These are phyloP conservation scores for Leguminivora glycinivorella DNA, from an alignment of 1,140 invertebrate genomes.

Conservation along the genomic window DNA sequence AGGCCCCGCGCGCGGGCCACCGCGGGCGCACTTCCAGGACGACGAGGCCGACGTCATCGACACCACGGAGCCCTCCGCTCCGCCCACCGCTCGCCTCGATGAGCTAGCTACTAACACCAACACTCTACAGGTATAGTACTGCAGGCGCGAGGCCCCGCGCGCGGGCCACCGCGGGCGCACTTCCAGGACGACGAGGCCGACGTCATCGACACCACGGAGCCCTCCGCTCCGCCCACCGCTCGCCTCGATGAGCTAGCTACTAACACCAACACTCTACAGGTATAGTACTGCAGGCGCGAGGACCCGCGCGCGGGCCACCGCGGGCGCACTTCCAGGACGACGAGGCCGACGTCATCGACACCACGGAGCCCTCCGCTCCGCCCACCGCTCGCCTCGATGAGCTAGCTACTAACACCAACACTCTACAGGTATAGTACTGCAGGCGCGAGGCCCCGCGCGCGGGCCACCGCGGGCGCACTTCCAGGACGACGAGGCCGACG, in stretches of 20 bases:
- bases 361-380: neutral
- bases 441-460: too few relatives aligned
- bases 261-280: neutral
- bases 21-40: too few relatives aligned
- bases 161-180: too few relatives aligned
- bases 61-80: neutral
- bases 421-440: neutral
- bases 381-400: neutral
- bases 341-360: neutral
- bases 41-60: neutral
- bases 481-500: neutral
- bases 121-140: neutral
- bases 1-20: too few relatives aligned
- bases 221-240: neutral
- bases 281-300: neutral
- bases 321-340: too few relatives aligned
- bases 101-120: neutral
- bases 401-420: neutral
- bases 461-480: too few relatives aligned
- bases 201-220: neutral
- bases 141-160: too few relatives aligned
- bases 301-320: too few relatives aligned
- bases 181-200: too few relatives aligned
- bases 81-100: neutral
- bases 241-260: neutral